Conservation (phyloP, 2,797 vertebrate species). For the Syngnathus acus region DNA sequence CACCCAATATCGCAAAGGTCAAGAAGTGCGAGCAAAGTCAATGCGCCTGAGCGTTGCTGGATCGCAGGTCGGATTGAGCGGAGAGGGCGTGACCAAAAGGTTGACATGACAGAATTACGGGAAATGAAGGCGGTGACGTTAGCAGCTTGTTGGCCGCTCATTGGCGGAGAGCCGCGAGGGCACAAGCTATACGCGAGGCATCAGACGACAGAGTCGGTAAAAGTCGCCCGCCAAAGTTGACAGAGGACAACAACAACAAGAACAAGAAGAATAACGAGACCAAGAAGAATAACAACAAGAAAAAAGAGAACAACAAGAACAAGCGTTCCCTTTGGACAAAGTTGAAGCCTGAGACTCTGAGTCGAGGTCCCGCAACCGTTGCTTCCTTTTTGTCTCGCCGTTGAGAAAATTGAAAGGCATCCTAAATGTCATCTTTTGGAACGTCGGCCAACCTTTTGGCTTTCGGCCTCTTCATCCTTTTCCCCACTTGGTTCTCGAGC, state of each 20-base stretch:
- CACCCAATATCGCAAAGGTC: too few species aligned
- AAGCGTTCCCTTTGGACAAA: background rate
- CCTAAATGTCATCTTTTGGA: background rate
- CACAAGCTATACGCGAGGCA: background rate
- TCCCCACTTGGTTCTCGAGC: slow-evolving; percentile 42
- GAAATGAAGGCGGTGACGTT: slow-evolving; percentile 14
- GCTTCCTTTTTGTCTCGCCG: background rate
- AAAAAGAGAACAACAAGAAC: too few species aligned
- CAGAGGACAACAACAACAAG: too few species aligned
- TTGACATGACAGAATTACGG: slow-evolving; percentile 13
- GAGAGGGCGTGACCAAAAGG: slow-evolving; percentile 1
- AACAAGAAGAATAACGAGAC: too few species aligned
- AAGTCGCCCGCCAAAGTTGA: background rate
- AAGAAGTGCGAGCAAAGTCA: too few species aligned
- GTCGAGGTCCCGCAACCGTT: background rate
- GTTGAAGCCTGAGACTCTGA: background rate
- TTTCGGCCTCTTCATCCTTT: slow-evolving; percentile 55
- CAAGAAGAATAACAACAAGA: too few species aligned
- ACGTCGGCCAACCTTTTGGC: slow-evolving; percentile 48
- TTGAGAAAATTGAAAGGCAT: background rate
- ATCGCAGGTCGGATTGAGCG: too few species aligned
- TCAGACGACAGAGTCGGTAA: background rate
- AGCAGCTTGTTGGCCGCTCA: background rate
- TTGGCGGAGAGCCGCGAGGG: background rate
- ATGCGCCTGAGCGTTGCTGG: too few species aligned